Percentiles rank a stretch among this genome's conserved stretches.
These are phyloP conservation scores for Dysidea cf. avara DNA, from an alignment of 37 sponge, comb jelly and placozoan species.

Conservation along the genomic window DNA sequence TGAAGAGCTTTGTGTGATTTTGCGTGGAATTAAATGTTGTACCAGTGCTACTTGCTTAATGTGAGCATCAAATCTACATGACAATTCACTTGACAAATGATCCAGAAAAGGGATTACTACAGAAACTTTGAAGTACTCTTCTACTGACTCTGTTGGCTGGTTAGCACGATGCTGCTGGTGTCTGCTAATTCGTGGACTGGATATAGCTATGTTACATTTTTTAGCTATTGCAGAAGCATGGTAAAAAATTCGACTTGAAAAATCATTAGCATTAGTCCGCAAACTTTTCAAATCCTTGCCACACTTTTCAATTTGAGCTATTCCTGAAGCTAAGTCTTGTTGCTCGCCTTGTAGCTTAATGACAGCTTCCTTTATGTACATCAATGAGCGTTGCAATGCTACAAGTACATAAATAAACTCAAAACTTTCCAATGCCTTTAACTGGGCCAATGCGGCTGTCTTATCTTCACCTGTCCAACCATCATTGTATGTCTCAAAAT, in stretches of 20 bases:
- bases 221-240: conserved; percentile 49
- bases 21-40: too few species aligned
- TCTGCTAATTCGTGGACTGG: conserved; percentile 29
- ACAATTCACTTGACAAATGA: neutral
- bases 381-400: conserved; percentile 27
- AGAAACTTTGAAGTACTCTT: conserved; percentile 21
- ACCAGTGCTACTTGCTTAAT: too few species aligned
- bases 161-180: conserved; percentile 49
- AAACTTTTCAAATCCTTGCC: neutral
- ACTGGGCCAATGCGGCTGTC: conserved; percentile 39
- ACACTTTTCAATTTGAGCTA: conserved; percentile 22
- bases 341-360: conserved; percentile 43
- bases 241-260: conserved; percentile 36
- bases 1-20: too few species aligned
- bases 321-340: conserved; percentile 46
- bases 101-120: neutral
- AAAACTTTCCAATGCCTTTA: conserved; percentile 43
- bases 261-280: conserved; percentile 35
- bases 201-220: conserved; percentile 28
- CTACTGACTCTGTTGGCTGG: conserved; percentile 22
- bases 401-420: conserved; percentile 52
- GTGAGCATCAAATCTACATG: too few species aligned
- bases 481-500: conserved; percentile 45
- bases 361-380: conserved; percentile 55
- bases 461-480: conserved; percentile 50